Conservation (phyloP, 2,797 vertebrate genomes). For the Myotis planiceps region DNA sequence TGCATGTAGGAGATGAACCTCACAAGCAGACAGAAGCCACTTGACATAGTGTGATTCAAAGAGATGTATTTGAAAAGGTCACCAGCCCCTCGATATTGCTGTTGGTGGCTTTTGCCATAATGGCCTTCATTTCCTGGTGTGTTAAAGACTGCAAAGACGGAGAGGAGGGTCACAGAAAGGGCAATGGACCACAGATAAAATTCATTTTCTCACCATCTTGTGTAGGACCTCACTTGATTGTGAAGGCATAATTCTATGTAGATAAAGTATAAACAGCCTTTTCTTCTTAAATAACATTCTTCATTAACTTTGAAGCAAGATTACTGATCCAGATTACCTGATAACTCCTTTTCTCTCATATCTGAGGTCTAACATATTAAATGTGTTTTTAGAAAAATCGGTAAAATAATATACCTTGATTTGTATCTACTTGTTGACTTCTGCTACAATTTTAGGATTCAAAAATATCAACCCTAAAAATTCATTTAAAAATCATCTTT, state of each 20-base stretch:
- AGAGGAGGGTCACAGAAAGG: not conserved
- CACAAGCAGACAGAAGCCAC: not conserved
- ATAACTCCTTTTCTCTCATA: not conserved
- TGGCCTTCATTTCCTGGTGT: not conserved
- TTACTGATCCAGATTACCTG: not conserved
- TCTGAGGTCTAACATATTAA: not conserved
- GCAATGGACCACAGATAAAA: not conserved
- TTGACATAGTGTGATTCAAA: not conserved
- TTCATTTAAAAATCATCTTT: not conserved
- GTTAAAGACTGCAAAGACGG: not conserved
- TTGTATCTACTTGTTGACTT: not conserved
- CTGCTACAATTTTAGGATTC: not conserved
- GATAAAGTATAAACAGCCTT: not conserved
- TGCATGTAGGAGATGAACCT: not conserved
- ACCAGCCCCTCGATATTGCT: not conserved
- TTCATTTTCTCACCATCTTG: not conserved
- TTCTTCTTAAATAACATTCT: not conserved
- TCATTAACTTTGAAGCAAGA: slow-evolving; percentile 1
- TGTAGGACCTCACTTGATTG: not conserved
- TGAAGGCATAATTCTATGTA: not conserved
- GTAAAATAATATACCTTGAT: not conserved
- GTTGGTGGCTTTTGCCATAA: not conserved
- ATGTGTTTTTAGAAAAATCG: not conserved
- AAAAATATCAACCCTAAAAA: not conserved
- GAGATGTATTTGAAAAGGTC: not conserved